A percentile compares a stretch with the other conserved stretches of the same genome.
Conservation (phyloP, 2,113 vertebrate genomes). For the Microcebus tavaratra region DNA sequence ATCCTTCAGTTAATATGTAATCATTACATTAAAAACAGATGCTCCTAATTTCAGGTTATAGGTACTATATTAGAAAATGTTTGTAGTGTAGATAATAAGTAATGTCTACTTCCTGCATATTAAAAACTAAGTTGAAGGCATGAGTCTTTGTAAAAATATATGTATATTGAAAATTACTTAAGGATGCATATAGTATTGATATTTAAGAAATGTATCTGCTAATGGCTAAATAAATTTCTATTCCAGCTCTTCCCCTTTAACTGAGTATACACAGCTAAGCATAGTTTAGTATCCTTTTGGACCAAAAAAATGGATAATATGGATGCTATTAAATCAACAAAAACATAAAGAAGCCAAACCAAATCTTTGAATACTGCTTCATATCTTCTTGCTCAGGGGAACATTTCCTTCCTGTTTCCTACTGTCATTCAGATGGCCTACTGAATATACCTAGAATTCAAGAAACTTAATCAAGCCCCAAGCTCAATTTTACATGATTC, state of each 20-base stretch:
- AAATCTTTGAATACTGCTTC: neutral
- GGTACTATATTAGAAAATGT: neutral
- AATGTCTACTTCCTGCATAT: neutral
- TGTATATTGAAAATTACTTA: neutral
- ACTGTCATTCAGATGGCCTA: neutral
- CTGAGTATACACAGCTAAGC: neutral
- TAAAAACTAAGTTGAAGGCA: neutral
- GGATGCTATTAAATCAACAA: neutral
- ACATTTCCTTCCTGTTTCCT: neutral
- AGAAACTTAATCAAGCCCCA: neutral
- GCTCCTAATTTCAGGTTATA: neutral
- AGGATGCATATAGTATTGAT: neutral
- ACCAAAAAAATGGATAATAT: neutral
- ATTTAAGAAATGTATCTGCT: neutral
- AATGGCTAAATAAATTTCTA: neutral
- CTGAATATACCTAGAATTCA: neutral
- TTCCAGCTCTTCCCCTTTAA: neutral
- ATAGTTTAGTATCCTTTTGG: neutral
- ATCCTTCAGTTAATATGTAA: neutral
- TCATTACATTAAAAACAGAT: constrained; percentile 19
- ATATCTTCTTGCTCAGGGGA: neutral
- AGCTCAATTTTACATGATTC: no score
- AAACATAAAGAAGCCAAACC: neutral
- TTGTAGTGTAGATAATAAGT: neutral
- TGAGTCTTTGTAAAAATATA: neutral